Evolutionary conservation across 2,797 vertebrate genomes (phyloP), one percentile per base, ranked within the genome.

Genomic region (Pogonophryne albipinna): DNA sequence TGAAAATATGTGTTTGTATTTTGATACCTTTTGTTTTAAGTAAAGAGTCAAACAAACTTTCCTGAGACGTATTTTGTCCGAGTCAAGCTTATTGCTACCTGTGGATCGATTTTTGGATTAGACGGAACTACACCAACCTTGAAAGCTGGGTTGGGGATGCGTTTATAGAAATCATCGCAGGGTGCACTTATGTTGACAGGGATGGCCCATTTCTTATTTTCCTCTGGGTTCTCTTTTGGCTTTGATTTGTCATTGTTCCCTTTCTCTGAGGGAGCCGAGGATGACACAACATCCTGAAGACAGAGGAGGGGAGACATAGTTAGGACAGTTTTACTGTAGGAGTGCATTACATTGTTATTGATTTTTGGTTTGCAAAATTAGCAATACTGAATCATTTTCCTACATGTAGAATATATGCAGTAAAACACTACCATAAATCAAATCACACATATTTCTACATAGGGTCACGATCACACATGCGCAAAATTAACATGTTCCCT

Each of bases 121-220:
- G 27, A 27, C 27, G 27, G 4, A 27, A 27, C 27, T 5, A 55
- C 0, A 1, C 57, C 12, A 51, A 94, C 94, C 90, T 95, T 94
- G 73, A 96, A 94, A 23, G 94, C 95, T 5, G 96, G 97, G 71
- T 97, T 93, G 4, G 97, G 97, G 65, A 98, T 95, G 20, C 95
- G 95, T 76, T 97, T 97, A 83, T 97, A 95, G 92, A 98, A 98
- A 82, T 98, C 96, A 1, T 93, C 92, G 15, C 97, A 97, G 2
- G 97, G 96, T 8, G 95, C 91, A 17, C 82, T 89, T 76, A 97
- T 91, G 51, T 97, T 90, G 46, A 98, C 95, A 0, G 95, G 95
- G 45, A 97, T 78, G 3, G 97, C 97, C 97, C 97, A 98, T 74
- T 96, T 97, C 85, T 96, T 96, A 75, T 78, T 93, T 41, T 92